Evolutionary conservation across 2,888 invertebrate species (phyloP).

Genomic region (Himalopsyche anomala): DNA sequence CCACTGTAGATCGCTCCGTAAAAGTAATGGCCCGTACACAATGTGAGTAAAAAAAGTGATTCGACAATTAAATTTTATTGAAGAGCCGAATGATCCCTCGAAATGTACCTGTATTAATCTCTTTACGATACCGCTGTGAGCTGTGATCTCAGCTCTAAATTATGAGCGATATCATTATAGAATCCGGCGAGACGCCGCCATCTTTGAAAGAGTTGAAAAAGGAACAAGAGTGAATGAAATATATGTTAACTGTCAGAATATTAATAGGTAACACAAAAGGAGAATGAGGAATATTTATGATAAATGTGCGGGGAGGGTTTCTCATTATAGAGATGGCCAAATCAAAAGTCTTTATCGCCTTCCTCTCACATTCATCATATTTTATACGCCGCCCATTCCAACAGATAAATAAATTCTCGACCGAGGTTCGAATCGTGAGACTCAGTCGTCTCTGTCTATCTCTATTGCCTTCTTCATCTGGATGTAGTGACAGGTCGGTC

Average conservation of each 20-base stretch:
- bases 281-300: conserved; percentile 64
- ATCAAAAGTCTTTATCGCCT: conserved; percentile 66
- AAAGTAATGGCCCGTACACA: conserved; percentile 57
- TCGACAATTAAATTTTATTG: conserved; percentile 65
- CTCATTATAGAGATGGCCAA: conserved; percentile 65
- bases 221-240: conserved; percentile 64
- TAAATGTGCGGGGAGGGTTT: conserved; percentile 64
- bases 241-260: conserved; percentile 65
- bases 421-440: conserved; percentile 32
- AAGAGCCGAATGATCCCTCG: conserved; percentile 63
- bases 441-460: conserved; percentile 39
- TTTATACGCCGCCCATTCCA: conserved; percentile 63
- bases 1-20: conserved; percentile 13
- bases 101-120: conserved; percentile 63
- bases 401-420: conserved; percentile 56
- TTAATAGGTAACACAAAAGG: conserved; percentile 66
- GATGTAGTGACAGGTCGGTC: conserved; percentile 36
- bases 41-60: conserved; percentile 57
- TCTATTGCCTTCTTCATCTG: conserved; percentile 49
- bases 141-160: conserved; percentile 65
- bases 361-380: conserved; percentile 64
- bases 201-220: conserved; percentile 64
- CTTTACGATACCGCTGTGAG: conserved; percentile 65
- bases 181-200: conserved; percentile 64
- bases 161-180: conserved; percentile 66